Conservation (phyloP, 2,797 vertebrate species). For the Cercopithecus mitis region DNA sequence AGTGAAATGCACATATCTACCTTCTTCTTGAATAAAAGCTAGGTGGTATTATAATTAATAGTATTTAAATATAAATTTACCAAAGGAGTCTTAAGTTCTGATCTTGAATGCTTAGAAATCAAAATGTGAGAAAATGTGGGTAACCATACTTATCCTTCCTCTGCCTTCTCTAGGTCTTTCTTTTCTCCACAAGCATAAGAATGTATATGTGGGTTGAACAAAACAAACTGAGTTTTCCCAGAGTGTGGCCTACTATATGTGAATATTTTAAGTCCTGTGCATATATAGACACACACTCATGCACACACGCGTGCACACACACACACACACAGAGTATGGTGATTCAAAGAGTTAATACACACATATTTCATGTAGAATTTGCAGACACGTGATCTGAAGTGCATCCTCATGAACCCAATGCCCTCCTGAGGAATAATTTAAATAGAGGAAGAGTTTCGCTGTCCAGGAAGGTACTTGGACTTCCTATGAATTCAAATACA, state of each 20-base stretch:
- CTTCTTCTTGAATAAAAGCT: not conserved
- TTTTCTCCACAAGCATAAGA: not conserved
- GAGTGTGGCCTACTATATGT: not conserved
- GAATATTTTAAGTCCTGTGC: not conserved
- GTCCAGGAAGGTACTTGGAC: not conserved
- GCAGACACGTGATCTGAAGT: not conserved
- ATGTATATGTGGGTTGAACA: not conserved
- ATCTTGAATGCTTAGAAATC: not conserved
- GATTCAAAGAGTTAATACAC: not conserved
- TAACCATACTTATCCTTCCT: not conserved
- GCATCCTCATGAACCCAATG: not conserved
- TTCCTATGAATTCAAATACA: not conserved
- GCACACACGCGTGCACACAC: fast-evolving
- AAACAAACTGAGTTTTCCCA: not conserved
- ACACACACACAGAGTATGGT: not conserved
- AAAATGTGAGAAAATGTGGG: not conserved
- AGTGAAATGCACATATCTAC: not conserved
- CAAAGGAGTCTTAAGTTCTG: not conserved
- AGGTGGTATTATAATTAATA: not conserved
- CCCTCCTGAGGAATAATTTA: not conserved
- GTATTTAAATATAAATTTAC: not conserved
- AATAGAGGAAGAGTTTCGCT: not conserved
- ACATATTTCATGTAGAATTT: not conserved
- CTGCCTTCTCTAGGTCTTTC: not conserved
- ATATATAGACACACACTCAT: not conserved